Evolutionary conservation across 1,140 invertebrate species (phyloP).

Genomic region (Drosophila saltans): DNA sequence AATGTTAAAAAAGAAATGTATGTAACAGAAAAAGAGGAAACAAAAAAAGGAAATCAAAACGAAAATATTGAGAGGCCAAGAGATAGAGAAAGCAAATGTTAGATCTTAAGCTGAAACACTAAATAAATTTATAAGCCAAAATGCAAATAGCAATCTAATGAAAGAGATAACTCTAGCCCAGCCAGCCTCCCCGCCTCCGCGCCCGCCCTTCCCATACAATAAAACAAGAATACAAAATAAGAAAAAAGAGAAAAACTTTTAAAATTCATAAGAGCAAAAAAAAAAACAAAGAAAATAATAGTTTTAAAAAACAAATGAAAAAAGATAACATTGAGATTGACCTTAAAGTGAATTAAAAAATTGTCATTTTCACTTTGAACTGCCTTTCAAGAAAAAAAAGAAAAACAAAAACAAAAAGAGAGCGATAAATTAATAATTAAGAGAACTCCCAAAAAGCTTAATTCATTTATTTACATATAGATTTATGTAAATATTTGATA

Average conservation of each 20-base stretch:
- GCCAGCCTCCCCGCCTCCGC: neutral
- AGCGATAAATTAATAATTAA: conserved; percentile 15
- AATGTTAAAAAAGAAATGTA: conserved; percentile 8
- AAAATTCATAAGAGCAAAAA: conserved; percentile 1
- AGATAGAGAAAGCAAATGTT: neutral
- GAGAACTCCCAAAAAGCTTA: conserved; percentile 1
- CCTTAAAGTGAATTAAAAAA: conserved; percentile 1
- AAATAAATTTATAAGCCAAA: conserved; percentile 54
- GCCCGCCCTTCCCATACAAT: neutral
- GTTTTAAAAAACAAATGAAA: conserved; percentile 9
- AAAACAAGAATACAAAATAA: neutral
- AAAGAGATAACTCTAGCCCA: neutral
- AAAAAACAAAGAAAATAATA: neutral
- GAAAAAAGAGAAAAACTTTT: neutral
- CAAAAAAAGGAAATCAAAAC: neutral
- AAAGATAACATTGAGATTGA: conserved; percentile 49
- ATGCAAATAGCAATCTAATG: conserved; percentile 43
- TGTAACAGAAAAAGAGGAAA: conserved; percentile 3
- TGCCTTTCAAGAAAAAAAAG: conserved; percentile 61
- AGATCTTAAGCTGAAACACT: conserved; percentile 4
- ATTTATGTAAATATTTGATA: neutral
- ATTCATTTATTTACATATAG: neutral
- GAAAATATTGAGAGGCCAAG: conserved; percentile 14
- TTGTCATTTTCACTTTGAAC: conserved; percentile 52
- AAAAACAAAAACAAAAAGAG: conserved; percentile 10